phyloP scores from a whole-genome alignment of 2,113 vertebrate genomes.

The Corythornis madagascariensis region DNA sequence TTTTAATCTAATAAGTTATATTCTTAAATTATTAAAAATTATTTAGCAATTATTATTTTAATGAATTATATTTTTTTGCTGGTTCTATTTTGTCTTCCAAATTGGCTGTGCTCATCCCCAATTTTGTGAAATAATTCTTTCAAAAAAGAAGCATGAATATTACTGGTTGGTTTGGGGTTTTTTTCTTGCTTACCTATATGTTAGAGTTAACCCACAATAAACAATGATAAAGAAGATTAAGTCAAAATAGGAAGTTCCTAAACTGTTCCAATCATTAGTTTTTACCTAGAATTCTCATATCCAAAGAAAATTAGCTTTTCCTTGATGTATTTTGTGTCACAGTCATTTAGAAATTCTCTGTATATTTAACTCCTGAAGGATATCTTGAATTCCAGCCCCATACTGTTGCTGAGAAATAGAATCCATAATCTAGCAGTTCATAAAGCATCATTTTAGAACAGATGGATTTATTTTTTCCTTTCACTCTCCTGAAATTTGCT shows the following conservation, averaged over 20 bases:
- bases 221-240: neutral
- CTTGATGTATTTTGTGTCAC: neutral
- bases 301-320: neutral
- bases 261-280: neutral
- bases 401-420: neutral
- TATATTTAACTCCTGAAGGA: neutral
- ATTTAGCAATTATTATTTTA: neutral
- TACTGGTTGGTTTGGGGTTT: neutral
- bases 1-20: neutral
- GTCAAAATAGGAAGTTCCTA: neutral
- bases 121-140: neutral
- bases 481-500: neutral
- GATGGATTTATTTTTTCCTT: neutral
- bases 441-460: neutral
- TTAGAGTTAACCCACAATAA: neutral
- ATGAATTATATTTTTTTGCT: neutral
- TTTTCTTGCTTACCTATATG: neutral
- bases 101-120: neutral
- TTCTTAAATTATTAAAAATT: neutral
- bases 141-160: neutral
- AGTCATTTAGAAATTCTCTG: neutral
- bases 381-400: neutral
- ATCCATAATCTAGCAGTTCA: neutral
- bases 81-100: neutral
- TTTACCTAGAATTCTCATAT: neutral